These are phyloP conservation scores for Patiria pectinifera DNA, from an alignment of 53 echinoderm and acorn worm genomes.

Conservation along the genomic window DNA sequence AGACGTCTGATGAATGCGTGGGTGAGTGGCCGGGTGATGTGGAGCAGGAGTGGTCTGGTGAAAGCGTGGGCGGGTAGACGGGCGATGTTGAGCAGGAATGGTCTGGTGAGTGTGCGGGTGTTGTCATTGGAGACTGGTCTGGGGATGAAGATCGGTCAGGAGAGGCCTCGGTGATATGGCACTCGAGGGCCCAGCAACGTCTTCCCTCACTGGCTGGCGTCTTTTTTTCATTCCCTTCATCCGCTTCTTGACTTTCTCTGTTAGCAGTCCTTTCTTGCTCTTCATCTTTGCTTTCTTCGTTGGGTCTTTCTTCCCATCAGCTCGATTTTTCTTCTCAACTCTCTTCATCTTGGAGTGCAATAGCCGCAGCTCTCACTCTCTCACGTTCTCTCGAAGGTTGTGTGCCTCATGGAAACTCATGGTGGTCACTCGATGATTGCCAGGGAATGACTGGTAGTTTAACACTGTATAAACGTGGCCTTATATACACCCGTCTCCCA, in stretches of 20 bases:
- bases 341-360: not conserved
- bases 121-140: not conserved
- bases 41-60: no score
- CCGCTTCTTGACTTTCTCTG: not conserved
- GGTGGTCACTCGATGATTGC: not conserved
- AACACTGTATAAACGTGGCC: not conserved
- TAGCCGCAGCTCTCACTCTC: not conserved
- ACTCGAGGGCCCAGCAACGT: slow-evolving; percentile 1
- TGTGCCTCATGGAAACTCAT: not conserved
- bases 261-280: not conserved
- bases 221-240: not conserved
- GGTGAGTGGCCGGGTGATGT: no score
- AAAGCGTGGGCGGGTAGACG: no score
- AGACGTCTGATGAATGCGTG: no score
- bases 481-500: not conserved
- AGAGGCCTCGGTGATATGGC: not conserved
- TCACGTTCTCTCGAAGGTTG: not conserved
- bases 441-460: not conserved
- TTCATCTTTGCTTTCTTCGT: not conserved
- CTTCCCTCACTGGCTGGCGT: not conserved
- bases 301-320: not conserved
- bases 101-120: not conserved
- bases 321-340: not conserved
- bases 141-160: not conserved
- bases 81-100: no score